Base-by-base conservation (phyloP, 2,113 vertebrate genomes). In the Tapirus terrestris region DNA sequence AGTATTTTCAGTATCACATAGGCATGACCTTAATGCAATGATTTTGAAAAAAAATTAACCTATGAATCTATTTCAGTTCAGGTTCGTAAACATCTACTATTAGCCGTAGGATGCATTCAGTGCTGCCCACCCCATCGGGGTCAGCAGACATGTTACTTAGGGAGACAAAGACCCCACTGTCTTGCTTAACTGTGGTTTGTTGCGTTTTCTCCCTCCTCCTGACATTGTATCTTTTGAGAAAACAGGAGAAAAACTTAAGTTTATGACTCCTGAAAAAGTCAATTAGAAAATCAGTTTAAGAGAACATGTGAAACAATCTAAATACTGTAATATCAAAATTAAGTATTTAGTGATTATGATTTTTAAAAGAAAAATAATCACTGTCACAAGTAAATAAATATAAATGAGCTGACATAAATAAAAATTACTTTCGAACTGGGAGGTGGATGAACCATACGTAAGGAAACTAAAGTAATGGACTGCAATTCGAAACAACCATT, bases 291-390 rank as follows among this genome's bases (percentile, higher is more conserved):
- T 17, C 33, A 86, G 11, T 68, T 76, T 94, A 80, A 67, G 10
- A 48, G 56, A 89, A 63, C 23, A 45, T 60, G 6, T 39, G 53
- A 58, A 72, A 51, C 21, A 60, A 45, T 20, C 23, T 45, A 72
- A 89, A 67, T 67, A 72, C 6, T 94, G 25, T 65, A 76, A 67
- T 39, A 43, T 1, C 36, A 10, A 96, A 81, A 94, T 33, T 75
- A 84, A 86, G 76, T 33, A 77, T 51, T 70, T 53, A 56, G 7
- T 31, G 36, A 61, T 65, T 33, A 73, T 75, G 2, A 67, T 31
- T 73, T 94, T 97, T 70, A 33, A 82, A 91, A 91, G 39, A 93
- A 93, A 87, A 60, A 70, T n/a, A 77, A 33, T n/a, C 29, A 6
- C 36, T 73, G 31, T 58, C 36, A 68, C 60, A 68, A 61, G 45